phyloP scores from a whole-genome alignment of 2,888 invertebrate species.

The Tetranychus truncatus region DNA sequence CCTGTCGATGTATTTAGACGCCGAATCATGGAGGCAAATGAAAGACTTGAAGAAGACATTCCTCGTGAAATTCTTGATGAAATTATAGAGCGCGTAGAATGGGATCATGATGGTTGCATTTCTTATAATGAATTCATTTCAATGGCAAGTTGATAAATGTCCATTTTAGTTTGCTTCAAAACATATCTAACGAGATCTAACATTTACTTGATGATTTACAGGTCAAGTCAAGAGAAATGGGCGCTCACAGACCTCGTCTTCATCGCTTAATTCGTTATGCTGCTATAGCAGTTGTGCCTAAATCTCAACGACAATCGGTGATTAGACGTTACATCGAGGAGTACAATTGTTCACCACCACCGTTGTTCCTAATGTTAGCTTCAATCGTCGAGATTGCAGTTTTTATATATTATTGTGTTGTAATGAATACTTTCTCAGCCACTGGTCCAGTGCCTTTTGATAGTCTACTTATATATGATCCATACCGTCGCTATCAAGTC shows the following conservation, averaged over 20 bases:
- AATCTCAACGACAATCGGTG: slow-evolving; percentile 25
- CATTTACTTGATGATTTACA: neutral
- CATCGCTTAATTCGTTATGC: slow-evolving; percentile 27
- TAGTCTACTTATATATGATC: slow-evolving; percentile 67
- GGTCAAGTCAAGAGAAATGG: slow-evolving; percentile 10
- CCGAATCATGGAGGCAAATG: slow-evolving; percentile 22
- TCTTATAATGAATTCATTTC: slow-evolving; percentile 66
- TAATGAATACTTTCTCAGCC: slow-evolving; percentile 33
- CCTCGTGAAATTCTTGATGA: slow-evolving; percentile 30
- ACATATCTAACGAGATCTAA: neutral
- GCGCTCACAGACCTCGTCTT: slow-evolving; percentile 23
- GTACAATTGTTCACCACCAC: slow-evolving; percentile 74
- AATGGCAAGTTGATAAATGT: slow-evolving; percentile 36
- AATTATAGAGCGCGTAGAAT: slow-evolving; percentile 31
- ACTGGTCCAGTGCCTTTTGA: slow-evolving; percentile 55
- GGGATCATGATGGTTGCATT: slow-evolving; percentile 52
- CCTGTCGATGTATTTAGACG: slow-evolving; percentile 24
- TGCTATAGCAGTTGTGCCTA: slow-evolving; percentile 26
- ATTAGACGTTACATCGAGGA: slow-evolving; percentile 53
- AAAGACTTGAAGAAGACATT: slow-evolving; percentile 28
- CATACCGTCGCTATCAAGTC: slow-evolving; percentile 58
- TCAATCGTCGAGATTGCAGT: slow-evolving; percentile 54
- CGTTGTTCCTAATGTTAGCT: slow-evolving; percentile 43
- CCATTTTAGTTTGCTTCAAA: neutral
- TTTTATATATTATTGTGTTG: slow-evolving; percentile 39